A percentile compares a stretch with the other conserved stretches of the same genome.
Evolutionary conservation across 2,113 vertebrate species (phyloP).

Genomic region (Grammomys surdaster): DNA sequence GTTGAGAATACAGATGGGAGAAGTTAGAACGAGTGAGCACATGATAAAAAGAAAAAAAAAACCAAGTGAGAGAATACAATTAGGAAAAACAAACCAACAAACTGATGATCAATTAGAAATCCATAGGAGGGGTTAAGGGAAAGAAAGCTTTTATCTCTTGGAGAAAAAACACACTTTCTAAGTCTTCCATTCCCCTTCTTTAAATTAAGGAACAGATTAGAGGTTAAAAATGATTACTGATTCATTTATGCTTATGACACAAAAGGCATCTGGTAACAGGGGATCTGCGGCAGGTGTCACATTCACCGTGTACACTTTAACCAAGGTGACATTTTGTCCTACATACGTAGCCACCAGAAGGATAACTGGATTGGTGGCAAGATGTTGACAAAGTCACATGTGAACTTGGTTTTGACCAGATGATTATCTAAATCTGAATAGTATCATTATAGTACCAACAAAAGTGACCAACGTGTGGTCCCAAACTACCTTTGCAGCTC

Average conservation of each 20-base stretch:
- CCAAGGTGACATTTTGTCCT: not conserved
- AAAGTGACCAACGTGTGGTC: not conserved
- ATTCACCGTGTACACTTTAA: not conserved
- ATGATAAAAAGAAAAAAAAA: not conserved
- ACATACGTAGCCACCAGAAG: not conserved
- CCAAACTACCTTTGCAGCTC: not conserved
- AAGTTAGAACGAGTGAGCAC: not conserved
- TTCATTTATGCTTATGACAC: not conserved
- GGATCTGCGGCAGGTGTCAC: no score
- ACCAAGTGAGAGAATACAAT: not conserved
- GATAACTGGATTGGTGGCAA: not conserved
- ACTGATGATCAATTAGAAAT: not conserved
- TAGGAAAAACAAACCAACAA: not conserved
- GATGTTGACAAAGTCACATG: not conserved
- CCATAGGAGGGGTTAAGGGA: not conserved
- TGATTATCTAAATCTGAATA: constrained; percentile 1
- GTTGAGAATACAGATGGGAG: not conserved
- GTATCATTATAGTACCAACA: not conserved
- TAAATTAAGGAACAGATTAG: not conserved
- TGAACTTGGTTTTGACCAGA: not conserved
- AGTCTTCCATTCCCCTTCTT: not conserved
- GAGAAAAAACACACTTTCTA: not conserved
- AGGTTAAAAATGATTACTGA: not conserved
- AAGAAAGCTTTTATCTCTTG: not conserved
- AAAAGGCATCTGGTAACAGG: not conserved